Evolutionary conservation across 2,888 invertebrate species (phyloP).

Genomic region (Orthonevra nobilis): DNA sequence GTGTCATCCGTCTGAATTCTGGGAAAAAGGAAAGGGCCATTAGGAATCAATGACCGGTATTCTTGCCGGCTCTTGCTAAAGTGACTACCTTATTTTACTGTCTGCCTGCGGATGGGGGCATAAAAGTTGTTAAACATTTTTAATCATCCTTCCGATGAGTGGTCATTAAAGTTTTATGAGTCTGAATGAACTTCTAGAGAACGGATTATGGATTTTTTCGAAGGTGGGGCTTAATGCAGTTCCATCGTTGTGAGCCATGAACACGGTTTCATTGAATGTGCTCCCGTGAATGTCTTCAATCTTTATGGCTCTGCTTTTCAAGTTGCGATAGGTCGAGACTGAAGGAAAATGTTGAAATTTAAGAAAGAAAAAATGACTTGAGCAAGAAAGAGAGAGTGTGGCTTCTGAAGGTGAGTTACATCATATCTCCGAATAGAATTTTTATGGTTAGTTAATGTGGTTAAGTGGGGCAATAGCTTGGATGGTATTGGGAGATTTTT

Average conservation of each 20-base stretch:
- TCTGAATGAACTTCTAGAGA: background rate
- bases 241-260: background rate
- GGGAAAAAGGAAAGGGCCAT: conserved; percentile 7
- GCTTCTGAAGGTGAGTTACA: no score
- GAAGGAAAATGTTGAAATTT: no score
- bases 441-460: no score
- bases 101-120: background rate
- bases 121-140: conserved; percentile 33
- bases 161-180: conserved; percentile 9
- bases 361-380: no score
- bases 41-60: no score
- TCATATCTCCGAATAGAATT: no score
- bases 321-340: no score
- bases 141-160: conserved; percentile 19
- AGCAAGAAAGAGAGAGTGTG: no score
- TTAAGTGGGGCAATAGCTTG: no score
- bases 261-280: background rate
- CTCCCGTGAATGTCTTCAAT: background rate
- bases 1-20: conserved; percentile 56
- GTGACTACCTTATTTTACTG: background rate
- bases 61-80: no score
- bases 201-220: background rate
- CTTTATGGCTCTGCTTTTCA: conserved; percentile 13
- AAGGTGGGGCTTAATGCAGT: conserved; percentile 1
- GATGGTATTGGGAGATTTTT: no score